These are phyloP conservation scores for Meganola albula DNA, from an alignment of 2,888 invertebrate genomes.

Conservation along the genomic window DNA sequence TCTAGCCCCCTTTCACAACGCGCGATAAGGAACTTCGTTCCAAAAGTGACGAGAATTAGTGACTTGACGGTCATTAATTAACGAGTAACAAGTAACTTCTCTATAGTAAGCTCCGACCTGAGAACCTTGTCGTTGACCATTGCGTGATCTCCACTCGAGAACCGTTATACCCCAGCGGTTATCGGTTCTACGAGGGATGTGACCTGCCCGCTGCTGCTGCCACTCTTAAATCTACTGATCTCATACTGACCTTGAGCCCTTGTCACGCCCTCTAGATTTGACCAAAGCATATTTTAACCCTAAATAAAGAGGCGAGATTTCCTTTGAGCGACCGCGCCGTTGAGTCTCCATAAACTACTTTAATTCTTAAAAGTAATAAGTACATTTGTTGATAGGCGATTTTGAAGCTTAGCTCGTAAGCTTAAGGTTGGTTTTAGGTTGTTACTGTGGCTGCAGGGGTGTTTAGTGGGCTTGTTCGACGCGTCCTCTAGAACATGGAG, in stretches of 20 bases:
- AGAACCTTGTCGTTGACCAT: too few relatives aligned
- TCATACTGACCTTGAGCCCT: constrained; percentile 53
- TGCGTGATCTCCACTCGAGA: too few relatives aligned
- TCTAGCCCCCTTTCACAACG: too few relatives aligned
- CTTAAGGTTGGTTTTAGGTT: constrained; percentile 21
- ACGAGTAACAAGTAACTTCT: too few relatives aligned
- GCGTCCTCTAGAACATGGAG: constrained; percentile 71
- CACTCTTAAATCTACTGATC: too few relatives aligned
- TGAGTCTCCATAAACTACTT: constrained; percentile 41
- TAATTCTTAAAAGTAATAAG: constrained; percentile 28
- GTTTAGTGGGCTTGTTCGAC: constrained; percentile 60
- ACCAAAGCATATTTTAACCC: constrained; percentile 61
- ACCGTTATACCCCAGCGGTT: too few relatives aligned
- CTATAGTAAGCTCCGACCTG: too few relatives aligned
- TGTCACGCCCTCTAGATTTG: constrained; percentile 33
- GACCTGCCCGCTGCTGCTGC: too few relatives aligned
- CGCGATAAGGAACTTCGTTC: too few relatives aligned
- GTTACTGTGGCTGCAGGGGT: constrained; percentile 35
- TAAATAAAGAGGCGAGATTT: constrained; percentile 58
- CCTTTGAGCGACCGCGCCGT: constrained; percentile 54
- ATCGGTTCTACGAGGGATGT: too few relatives aligned
- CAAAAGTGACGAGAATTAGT: too few relatives aligned
- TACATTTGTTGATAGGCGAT: background rate
- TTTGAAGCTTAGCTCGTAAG: constrained; percentile 12
- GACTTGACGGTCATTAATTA: too few relatives aligned